Evolutionary conservation across 2,797 vertebrate genomes (phyloP).

Genomic region (Rhadinocentrus ornatus): DNA sequence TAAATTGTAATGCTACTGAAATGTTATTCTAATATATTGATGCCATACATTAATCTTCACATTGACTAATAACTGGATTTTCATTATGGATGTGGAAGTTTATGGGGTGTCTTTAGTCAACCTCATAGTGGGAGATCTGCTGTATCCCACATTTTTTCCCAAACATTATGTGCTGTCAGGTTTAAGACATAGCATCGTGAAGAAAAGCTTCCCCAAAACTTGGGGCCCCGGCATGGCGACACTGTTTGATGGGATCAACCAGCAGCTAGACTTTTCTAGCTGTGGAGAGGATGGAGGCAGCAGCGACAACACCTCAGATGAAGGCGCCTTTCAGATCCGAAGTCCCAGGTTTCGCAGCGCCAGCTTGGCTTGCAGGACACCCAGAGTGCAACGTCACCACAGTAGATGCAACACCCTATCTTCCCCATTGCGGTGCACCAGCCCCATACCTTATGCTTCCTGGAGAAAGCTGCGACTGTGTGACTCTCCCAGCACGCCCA

Average conservation of each 20-base stretch:
- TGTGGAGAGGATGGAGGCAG: conserved; percentile 78
- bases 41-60: background rate
- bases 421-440: conserved; percentile 70
- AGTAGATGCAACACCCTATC: conserved; percentile 49
- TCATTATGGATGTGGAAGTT: background rate
- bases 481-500: conserved; percentile 90
- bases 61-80: background rate
- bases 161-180: conserved; percentile 5
- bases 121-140: too few species aligned
- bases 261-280: conserved; percentile 87
- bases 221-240: conserved; percentile 65
- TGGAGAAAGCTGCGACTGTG: conserved; percentile 86
- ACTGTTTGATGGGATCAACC: conserved; percentile 72
- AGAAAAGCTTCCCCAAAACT: background rate
- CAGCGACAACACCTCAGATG: conserved; percentile 77
- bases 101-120: too few species aligned
- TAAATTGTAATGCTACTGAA: background rate
- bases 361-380: conserved; percentile 57
- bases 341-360: conserved; percentile 38
- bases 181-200: background rate
- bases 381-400: conserved; percentile 60
- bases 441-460: conserved; percentile 82
- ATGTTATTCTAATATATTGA: background rate
- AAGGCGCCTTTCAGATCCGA: conserved; percentile 46
- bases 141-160: too few species aligned